phyloP scores from a whole-genome alignment of 2,113 vertebrate species.

The Apodemus sylvaticus region DNA sequence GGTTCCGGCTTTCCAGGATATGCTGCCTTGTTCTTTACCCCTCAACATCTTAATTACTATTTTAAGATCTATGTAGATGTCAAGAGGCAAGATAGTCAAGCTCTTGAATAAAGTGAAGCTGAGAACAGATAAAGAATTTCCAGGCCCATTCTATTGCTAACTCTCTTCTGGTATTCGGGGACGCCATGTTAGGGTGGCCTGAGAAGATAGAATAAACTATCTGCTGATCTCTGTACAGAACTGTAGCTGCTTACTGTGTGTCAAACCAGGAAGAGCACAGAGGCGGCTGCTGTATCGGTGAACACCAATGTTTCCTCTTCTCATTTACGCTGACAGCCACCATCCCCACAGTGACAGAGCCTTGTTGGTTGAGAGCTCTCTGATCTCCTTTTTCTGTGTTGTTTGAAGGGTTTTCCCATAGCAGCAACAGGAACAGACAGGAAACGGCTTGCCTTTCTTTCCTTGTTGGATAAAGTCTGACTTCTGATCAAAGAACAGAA shows the following conservation, averaged over 20 bases:
- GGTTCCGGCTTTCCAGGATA: rapidly evolving
- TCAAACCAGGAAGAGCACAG: neutral
- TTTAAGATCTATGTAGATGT: neutral
- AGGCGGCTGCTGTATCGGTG: rapidly evolving
- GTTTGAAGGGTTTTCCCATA: conserved; percentile 36
- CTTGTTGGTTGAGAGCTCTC: neutral
- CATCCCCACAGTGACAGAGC: neutral
- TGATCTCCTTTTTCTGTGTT: neutral
- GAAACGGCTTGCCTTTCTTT: conserved; percentile 42
- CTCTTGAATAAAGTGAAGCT: neutral
- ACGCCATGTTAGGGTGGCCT: rapidly evolving
- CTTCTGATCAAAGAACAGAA: conserved; percentile 14
- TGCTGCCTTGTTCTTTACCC: neutral
- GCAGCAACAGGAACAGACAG: conserved; percentile 2
- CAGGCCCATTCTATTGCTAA: neutral
- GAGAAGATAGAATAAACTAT: rapidly evolving
- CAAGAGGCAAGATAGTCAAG: neutral
- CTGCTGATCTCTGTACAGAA: rapidly evolving
- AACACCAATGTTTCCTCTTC: neutral
- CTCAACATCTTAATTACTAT: too few species aligned
- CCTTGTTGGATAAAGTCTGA: conserved; percentile 37
- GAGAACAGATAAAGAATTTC: neutral
- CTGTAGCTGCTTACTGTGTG: neutral
- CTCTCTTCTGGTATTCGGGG: neutral
- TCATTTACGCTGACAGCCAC: neutral